Evolutionary conservation across 2,797 vertebrate species (phyloP).

Genomic region (Aldrovandia affinis): DNA sequence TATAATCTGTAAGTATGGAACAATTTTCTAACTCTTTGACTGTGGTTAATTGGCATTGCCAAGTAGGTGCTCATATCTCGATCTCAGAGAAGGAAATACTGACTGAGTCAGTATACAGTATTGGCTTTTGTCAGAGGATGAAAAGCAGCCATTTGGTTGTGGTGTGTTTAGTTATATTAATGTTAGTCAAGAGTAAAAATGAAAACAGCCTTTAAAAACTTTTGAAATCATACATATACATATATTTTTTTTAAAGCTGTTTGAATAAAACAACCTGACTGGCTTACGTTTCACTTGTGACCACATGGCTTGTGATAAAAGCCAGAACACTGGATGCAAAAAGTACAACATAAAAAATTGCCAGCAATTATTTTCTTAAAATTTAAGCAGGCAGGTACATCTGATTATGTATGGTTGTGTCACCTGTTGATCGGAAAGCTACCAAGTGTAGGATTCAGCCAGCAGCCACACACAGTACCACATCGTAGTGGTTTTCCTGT

Average conservation of each 20-base stretch:
- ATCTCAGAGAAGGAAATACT: not conserved
- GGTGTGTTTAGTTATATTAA: too few species aligned
- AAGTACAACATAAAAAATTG: too few species aligned
- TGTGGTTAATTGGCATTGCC: not conserved
- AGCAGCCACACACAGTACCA: not conserved
- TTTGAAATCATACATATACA: not conserved
- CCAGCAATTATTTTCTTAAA: too few species aligned
- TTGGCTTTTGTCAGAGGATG: not conserved
- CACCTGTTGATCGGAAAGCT: too few species aligned
- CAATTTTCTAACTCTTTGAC: not conserved
- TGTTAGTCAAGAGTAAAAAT: not conserved
- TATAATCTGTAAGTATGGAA: not conserved
- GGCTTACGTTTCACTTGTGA: not conserved
- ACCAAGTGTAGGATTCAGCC: too few species aligned
- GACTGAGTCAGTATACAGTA: not conserved
- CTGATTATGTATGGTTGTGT: too few species aligned
- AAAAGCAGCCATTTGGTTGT: not conserved
- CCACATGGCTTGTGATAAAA: not conserved
- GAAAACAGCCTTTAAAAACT: not conserved
- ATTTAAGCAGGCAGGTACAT: too few species aligned
- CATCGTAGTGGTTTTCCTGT: not conserved
- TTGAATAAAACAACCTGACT: not conserved
- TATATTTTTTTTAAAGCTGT: too few species aligned
- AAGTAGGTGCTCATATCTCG: not conserved
- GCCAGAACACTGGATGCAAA: not conserved